These are phyloP conservation scores for Narcine bancroftii DNA, from an alignment of 2,113 vertebrate species.

Conservation along the genomic window DNA sequence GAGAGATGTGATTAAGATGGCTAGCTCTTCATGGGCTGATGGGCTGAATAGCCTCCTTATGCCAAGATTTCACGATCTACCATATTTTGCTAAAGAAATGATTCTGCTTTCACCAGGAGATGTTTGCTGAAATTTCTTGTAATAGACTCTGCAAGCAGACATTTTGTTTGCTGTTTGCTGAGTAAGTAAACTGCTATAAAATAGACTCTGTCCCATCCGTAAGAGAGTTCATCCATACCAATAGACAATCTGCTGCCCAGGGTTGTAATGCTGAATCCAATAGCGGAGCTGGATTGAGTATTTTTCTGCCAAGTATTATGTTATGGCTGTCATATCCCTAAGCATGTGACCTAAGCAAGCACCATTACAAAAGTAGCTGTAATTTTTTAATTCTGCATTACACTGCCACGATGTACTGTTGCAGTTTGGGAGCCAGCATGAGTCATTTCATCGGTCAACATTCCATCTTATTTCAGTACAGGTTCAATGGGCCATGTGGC, in stretches of 20 bases:
- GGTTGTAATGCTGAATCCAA: neutral
- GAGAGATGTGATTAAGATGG: no score
- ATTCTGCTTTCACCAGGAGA: no score
- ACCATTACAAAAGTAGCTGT: neutral
- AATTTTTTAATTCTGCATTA: neutral
- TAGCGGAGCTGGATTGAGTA: neutral
- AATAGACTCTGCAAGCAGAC: no score
- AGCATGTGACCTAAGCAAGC: slow-evolving; percentile 1
- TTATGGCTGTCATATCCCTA: neutral
- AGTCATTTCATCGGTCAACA: neutral
- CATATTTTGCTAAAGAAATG: neutral
- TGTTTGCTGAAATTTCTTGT: no score
- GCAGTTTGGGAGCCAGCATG: neutral
- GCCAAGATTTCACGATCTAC: no score
- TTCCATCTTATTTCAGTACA: neutral
- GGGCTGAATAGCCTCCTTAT: no score
- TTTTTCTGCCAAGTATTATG: neutral
- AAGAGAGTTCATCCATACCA: neutral
- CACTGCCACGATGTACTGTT: neutral
- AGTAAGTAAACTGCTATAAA: no score
- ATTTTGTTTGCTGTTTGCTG: no score
- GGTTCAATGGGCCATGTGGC: neutral
- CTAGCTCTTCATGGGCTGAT: no score
- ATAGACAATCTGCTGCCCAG: neutral
- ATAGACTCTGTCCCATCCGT: neutral